Evolutionary conservation across 2,888 invertebrate genomes (phyloP).

Genomic region (Chesias legatella): DNA sequence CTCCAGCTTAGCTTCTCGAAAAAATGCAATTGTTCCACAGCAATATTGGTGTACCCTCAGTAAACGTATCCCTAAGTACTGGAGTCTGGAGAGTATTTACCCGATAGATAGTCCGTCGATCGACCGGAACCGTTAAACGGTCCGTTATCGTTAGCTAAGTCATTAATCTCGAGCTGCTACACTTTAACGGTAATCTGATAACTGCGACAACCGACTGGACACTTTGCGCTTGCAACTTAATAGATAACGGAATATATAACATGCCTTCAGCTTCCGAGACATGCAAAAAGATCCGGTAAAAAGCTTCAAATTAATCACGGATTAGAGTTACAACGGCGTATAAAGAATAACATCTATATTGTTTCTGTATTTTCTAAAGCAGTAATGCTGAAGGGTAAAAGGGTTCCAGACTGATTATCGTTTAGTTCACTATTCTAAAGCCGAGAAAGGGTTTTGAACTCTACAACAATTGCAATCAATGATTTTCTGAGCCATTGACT

Average conservation of each 20-base stretch:
- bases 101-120: conserved; percentile 5
- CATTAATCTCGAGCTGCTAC: conserved; percentile 25
- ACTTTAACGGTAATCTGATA: conserved; percentile 29
- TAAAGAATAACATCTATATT: no score
- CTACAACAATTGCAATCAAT: no score
- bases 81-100: conserved; percentile 12
- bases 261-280: background rate
- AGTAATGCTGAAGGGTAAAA: no score
- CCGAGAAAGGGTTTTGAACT: no score
- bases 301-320: no score
- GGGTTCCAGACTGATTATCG: no score
- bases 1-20: no score
- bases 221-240: conserved; percentile 12
- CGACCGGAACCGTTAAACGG: conserved; percentile 16
- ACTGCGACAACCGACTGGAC: conserved; percentile 19
- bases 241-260: conserved; percentile 8
- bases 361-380: no score
- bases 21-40: no score
- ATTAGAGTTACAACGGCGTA: no score
- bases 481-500: no score
- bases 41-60: background rate
- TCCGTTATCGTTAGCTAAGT: conserved; percentile 25
- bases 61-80: conserved; percentile 6
- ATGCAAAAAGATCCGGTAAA: background rate
- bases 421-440: no score